Conservation (phyloP, 2,888 invertebrate genomes). For the Carcina quercana region DNA sequence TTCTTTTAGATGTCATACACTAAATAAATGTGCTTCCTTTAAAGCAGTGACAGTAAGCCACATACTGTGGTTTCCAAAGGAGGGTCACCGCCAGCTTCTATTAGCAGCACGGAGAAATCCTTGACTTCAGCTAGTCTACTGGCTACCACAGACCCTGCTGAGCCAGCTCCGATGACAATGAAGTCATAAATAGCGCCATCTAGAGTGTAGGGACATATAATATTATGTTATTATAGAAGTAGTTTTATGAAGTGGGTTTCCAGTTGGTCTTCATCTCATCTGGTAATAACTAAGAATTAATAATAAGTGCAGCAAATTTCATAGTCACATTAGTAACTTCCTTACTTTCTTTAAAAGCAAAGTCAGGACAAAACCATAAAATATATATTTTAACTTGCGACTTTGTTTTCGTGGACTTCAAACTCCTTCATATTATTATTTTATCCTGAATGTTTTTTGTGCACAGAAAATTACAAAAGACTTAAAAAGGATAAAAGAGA, state of each 20-base stretch:
- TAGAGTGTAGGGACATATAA: not conserved
- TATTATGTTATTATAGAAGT: not conserved
- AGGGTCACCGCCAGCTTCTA: conserved; percentile 28
- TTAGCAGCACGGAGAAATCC: conserved; percentile 16
- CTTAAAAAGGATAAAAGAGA: too few relatives aligned
- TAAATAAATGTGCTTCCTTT: not conserved
- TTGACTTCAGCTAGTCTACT: conserved; percentile 19
- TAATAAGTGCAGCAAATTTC: not conserved
- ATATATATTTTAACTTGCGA: too few relatives aligned
- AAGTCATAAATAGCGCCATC: conserved; percentile 4
- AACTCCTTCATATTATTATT: too few relatives aligned
- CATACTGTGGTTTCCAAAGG: conserved; percentile 22
- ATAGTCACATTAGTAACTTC: not conserved
- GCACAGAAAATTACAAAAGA: too few relatives aligned
- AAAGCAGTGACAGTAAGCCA: not conserved
- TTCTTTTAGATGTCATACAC: too few relatives aligned
- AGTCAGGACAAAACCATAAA: too few relatives aligned
- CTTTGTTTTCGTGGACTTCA: too few relatives aligned
- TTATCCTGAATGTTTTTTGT: too few relatives aligned
- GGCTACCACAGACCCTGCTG: conserved; percentile 16
- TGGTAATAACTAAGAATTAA: too few relatives aligned
- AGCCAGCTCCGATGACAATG: conserved; percentile 7
- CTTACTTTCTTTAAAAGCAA: too few relatives aligned
- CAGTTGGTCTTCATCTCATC: not conserved
- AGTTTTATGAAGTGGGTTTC: not conserved